A percentile compares a stretch with the other conserved stretches of the same genome.
Conservation (phyloP, 1,140 invertebrate species). For the Drosophila albomicans region DNA sequence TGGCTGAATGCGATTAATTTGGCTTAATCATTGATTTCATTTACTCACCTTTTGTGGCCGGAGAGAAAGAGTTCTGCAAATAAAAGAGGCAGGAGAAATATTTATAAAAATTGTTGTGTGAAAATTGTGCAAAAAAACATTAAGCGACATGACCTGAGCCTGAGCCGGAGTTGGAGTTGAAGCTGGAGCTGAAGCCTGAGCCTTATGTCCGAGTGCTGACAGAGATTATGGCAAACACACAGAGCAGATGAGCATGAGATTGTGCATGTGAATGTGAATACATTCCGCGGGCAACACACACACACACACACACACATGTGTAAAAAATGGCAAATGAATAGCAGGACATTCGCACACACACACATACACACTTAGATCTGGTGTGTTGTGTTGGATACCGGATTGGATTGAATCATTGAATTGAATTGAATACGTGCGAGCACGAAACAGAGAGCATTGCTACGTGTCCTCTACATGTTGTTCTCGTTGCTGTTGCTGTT, state of each 20-base stretch:
- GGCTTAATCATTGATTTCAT: constrained; percentile 15
- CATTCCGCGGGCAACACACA: constrained; percentile 33
- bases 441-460: constrained; percentile 60
- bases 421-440: constrained; percentile 81
- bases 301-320: constrained; percentile 14
- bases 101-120: constrained; percentile 15
- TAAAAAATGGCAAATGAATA: constrained; percentile 64
- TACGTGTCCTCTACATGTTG: constrained; percentile 52
- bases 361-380: constrained; percentile 7
- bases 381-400: constrained; percentile 32
- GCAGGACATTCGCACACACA: constrained; percentile 31
- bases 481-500: constrained; percentile 12
- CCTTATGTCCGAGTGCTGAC: constrained; percentile 29
- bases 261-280: neutral
- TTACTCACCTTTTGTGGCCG: constrained; percentile 25
- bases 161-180: too few species aligned
- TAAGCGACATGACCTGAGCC: constrained; percentile 8
- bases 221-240: constrained; percentile 17
- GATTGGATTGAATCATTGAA: constrained; percentile 80
- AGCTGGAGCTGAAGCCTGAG: neutral
- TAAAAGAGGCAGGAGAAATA: neutral
- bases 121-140: constrained; percentile 29
- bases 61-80: constrained; percentile 4
- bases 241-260: neutral
- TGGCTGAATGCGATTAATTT: constrained; percentile 3